Evolutionary conservation across 2,113 vertebrate species (phyloP), one percentile per base, ranked within the genome.

Genomic region (Fulica atra): DNA sequence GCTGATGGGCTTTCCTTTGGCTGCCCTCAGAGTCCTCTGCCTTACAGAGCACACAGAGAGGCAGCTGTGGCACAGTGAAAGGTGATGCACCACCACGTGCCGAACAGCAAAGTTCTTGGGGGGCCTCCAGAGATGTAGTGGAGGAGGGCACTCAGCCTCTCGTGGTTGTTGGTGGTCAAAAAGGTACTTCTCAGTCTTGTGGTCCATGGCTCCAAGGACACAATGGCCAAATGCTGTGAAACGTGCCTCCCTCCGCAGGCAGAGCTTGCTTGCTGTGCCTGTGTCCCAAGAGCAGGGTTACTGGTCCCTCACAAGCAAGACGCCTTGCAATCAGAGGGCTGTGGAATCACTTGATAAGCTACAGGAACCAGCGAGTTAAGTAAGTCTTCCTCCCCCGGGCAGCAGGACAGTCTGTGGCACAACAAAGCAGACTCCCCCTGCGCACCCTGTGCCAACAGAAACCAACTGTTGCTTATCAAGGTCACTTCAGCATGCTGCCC

Each of bases 141-240:
- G 16, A 70, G 10, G 14, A 4, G 3, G 12, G 13, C 10, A 12
- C 46, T 92, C 56, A 44, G 35, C 63, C 31, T 73, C 42, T 40
- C 0, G 0, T 24, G 33, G 23, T 21, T 18, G 23, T 0, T 88
- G 46, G 2, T 40, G n/a, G 15, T 66, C 12, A 38, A 35, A 60
- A 80, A 63, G 11, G 64, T 53, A 48, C 31, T 66, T 77, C 53
- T 81, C 23, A 59, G 18, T 63, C 72, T 35, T 71, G 42, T 25
- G 16, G 18, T 82, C 53, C 48, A 17, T 6, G 38, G 65, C 60
- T 88, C 57, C 82, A 74, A 48, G 48, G 16, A 91, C 16, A 80
- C 48, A 68, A 70, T 2, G 2, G 50, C 59, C 68, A 10, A 80
- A 87, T 5, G 21, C 44, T 6, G 9, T 64, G 80, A 81, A 90